Percentiles rank a stretch among this genome's conserved stretches.
Conservation (phyloP, 2,113 vertebrate species). For the Sus scrofa region T2T-Sscrofa CM000817.6:93404501-93405000, state of each 20-base stretch:
- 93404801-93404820: background rate
- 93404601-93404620: too few species aligned
- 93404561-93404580: too few species aligned
- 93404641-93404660: background rate
- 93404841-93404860: background rate
- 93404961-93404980: background rate
- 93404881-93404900: background rate
- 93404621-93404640: background rate
- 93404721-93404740: background rate
- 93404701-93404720: background rate
- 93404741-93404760: background rate
- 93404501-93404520: too few species aligned
- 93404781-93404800: background rate
- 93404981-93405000: background rate
- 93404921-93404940: background rate
- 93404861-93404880: background rate
- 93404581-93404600: too few species aligned
- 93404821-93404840: background rate
- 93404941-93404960: background rate
- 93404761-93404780: background rate
- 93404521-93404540: too few species aligned
- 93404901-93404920: background rate
- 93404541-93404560: too few species aligned
- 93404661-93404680: background rate
- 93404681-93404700: background rate